Base-by-base conservation (phyloP, 2,888 invertebrate genomes). In the Drosophila nr. perissopoda region DNA sequence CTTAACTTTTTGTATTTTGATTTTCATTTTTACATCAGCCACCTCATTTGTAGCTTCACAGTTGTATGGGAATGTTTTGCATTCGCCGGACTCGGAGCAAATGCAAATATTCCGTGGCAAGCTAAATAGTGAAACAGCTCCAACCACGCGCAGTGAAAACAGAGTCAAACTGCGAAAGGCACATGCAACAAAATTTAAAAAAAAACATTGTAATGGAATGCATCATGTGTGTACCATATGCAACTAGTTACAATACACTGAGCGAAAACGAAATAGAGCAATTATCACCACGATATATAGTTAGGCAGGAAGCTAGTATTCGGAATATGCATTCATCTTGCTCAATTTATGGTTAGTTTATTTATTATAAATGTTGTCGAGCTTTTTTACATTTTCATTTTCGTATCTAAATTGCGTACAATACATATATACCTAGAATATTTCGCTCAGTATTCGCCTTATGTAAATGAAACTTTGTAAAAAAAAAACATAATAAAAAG, bases 171-270 rank as follows among this genome's bases (percentile, higher is more conserved):
- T 63, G n/a, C 48, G 52, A 54, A 42, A 52, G 27, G 25, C 33
- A 60, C 75, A 71, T 70, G 70, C 53, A 83, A 69, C 66, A 31
- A 8, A 60, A n/a, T n/a, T n/a, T n/a, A n/a, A 60, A 42, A 63
- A 38, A 56, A 18, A 80, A 48, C 63, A 54, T 40, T 36, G 60
- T 71, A 62, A 61, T 66, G 78, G 64, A 79, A 85, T 85, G 90
- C 84, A 88, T 87, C 78, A 78, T 88, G 76, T 77, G 80, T 71
- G 80, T 69, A 69, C 86, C 86, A 85, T 71, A 88, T 90, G 88
- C 70, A 90, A 90, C 75, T 79, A 75, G 60, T 63, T 69, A 29
- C 8, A 36, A 27, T 66, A 60, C 85, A 90, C 85, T 76, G 34
- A 11, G 49, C 68, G 51, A 83, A 72, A 59, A 21, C 29, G 38